Base-by-base conservation (phyloP, 2,113 vertebrate genomes). In the Anthoscopus minutus region DNA sequence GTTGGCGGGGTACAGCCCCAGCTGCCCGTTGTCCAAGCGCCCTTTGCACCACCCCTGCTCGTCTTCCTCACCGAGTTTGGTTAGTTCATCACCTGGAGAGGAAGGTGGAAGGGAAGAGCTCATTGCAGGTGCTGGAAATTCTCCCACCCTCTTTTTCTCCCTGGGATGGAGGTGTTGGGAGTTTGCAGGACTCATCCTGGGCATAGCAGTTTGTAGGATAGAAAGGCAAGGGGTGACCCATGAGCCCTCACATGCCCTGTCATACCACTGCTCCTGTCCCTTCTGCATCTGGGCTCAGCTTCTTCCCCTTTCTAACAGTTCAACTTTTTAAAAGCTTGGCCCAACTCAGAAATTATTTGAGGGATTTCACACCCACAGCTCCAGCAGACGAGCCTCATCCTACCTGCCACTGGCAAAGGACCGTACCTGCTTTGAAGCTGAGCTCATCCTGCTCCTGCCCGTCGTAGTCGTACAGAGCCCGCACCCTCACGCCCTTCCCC, bases 41-140 rank as follows among this genome's bases (percentile, higher is more conserved):
- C 99, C 99, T 98, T 99, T 98, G 98, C 99, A 99, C 99, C 99
- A 99, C 72, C 99, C 99, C 95, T 99, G 99, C 90, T 99, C 99
- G 1, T 99, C 99, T 96, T 99, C 99, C 56, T 99, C 99, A 56
- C 99, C 99, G 3, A 99, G 98, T 97, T 99, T 99, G 97, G 97
- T 99, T 94, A 99, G 97, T 93, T 99, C 99, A 2, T 99, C 99
- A 93, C 99, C 99, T 99, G 98, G 25, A 96, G 78, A 28, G 62
- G 73, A 58, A 44, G 61, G 50, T 24, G 88, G 81, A 62, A 74
- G 84, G 90, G 65, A 80, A 50, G n/a, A 76, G 73, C 13, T 84
- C 6, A 2, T 17, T 65, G 85, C 8, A 53, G 54, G 60, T 19
- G 70, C 21, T 51, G 65, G 45, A 53, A 38, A 24, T 9, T 24